Evolutionary conservation across 37 sponge, comb jelly and placozoan species (phyloP).

Genomic region (Geodia barretti): DNA sequence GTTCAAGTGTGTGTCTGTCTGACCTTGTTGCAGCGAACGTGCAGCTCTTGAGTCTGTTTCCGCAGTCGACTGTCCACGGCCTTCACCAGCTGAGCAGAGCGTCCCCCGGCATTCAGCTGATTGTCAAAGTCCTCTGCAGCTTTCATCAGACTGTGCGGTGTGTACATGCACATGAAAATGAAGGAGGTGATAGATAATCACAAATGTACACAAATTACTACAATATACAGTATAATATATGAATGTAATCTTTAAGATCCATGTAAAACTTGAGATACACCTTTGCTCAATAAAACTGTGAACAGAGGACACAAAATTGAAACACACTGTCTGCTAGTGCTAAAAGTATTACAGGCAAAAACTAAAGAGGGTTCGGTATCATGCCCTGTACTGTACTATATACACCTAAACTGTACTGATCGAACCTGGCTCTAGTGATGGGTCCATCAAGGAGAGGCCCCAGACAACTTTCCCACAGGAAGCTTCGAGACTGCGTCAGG

Average conservation of each 20-base stretch:
- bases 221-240: not conserved
- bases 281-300: too few species aligned
- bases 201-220: not conserved
- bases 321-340: too few species aligned
- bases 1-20: too few species aligned
- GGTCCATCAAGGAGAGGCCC: slow-evolving; percentile 10
- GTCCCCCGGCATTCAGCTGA: slow-evolving; percentile 16
- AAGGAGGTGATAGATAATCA: too few species aligned
- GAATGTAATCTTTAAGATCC: not conserved
- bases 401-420: too few species aligned
- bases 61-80: slow-evolving; percentile 62
- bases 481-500: slow-evolving; percentile 69
- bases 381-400: too few species aligned
- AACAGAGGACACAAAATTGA: too few species aligned
- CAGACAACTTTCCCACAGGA: slow-evolving; percentile 72
- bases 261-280: too few species aligned
- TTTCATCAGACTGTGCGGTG: slow-evolving; percentile 24
- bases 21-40: slow-evolving; percentile 66
- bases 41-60: slow-evolving; percentile 68
- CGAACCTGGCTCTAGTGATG: slow-evolving; percentile 8
- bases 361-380: too few species aligned
- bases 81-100: slow-evolving; percentile 37
- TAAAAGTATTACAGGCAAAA: too few species aligned
- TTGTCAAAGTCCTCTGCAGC: slow-evolving; percentile 54
- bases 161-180: not conserved